These are phyloP conservation scores for Brachionus rubens DNA, from an alignment of 1,140 invertebrate genomes.

Conservation along the genomic window DNA sequence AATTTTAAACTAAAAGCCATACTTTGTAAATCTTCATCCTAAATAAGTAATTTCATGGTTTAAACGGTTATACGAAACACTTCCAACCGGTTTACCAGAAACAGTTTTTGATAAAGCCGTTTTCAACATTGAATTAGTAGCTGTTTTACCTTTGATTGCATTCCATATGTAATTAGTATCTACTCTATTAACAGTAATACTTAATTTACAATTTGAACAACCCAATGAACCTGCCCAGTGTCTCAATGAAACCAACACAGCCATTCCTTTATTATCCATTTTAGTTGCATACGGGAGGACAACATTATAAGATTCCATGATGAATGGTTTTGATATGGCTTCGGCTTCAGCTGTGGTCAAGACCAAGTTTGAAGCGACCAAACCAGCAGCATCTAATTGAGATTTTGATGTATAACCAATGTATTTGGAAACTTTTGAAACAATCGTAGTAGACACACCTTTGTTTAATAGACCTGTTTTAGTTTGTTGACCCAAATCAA, in stretches of 20 bases:
- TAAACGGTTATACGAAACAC: not conserved
- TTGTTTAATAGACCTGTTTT: not conserved
- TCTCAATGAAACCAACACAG: constrained; percentile 13
- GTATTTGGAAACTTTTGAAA: constrained; percentile 7
- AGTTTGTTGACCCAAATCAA: constrained; percentile 34
- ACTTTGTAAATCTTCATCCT: no score
- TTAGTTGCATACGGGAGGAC: not conserved
- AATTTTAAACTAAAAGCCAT: no score
- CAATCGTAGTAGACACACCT: not conserved
- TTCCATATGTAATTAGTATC: constrained; percentile 27
- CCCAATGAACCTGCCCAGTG: constrained; percentile 34
- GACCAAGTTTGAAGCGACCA: constrained; percentile 6
- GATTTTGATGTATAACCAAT: constrained; percentile 25
- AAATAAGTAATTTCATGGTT: constrained; percentile 21
- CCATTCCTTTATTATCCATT: constrained; percentile 27
- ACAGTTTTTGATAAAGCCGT: not conserved
- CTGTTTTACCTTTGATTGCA: not conserved
- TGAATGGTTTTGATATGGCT: constrained; percentile 19
- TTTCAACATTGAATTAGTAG: constrained; percentile 3
- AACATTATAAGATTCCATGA: constrained; percentile 1
- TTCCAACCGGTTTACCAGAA: not conserved
- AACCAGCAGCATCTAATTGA: constrained; percentile 8
- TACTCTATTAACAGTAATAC: not conserved
- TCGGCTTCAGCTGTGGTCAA: constrained; percentile 1
- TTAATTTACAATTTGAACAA: constrained; percentile 28